Evolutionary conservation across 2,888 invertebrate species (phyloP), one percentile per base, ranked within the genome.

Genomic region (Anarsia innoxiella): DNA sequence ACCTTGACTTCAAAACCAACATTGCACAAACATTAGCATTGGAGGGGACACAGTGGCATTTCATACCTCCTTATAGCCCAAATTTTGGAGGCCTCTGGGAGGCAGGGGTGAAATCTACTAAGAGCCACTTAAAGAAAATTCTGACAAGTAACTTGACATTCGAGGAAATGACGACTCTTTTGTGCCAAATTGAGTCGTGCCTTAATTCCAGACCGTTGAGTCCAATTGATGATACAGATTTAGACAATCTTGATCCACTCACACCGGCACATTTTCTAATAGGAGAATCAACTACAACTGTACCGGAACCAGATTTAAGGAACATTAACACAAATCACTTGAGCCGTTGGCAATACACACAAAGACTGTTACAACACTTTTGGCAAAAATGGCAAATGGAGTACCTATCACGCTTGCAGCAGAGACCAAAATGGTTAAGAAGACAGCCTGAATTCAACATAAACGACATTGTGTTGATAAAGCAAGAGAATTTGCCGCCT

Each of bases 21-120:
- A n/a, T n/a, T n/a, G n/a, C n/a, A n/a, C n/a, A n/a, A n/a, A n/a
- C n/a, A n/a, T n/a, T n/a, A n/a, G n/a, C n/a, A n/a, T n/a, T n/a
- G n/a, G 29, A 28, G n/a, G 3, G 13, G 14, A 14, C 9, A n/a
- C n/a, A n/a, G 11, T 14, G 29, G 29, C 8, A 29, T n/a, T 45
- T 45, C 19, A 48, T 50, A 8, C 53, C 53, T 9, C 37, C 48
- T 2, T 16, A 45, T 6, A 42, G 39, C 4, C 50, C 50, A 11
- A 36, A 49, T 19, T 40, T 47, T 11, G 52, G 47, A 2, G 50
- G 44, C 4, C 33, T 46, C 6, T 45, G 45, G 45, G 45, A 45
- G 5, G 23, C 13, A 2, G 31, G 19, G 2, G 11, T 31, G 8
- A 31, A 31, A 13, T 31, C 29, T 2, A 14, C 14, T 3, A 31